These are phyloP conservation scores for Minunthozetes semirufus DNA, from an alignment of 2,888 invertebrate species.

Conservation along the genomic window DNA sequence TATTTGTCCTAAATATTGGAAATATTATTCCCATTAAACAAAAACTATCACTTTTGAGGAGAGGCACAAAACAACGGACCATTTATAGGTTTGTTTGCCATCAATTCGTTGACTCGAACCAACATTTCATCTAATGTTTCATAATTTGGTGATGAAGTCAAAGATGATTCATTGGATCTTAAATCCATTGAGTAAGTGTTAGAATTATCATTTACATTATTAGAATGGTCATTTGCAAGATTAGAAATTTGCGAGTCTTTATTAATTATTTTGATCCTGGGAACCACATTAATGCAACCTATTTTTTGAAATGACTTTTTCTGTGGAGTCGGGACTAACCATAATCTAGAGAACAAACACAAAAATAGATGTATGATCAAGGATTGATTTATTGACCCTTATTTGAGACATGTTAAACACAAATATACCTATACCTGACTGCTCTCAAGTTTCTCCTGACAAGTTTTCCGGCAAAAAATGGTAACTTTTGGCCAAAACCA, in stretches of 20 bases:
- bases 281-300: conserved; percentile 37
- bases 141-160: conserved; percentile 1
- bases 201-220: too few relatives aligned
- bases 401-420: not conserved
- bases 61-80: too few relatives aligned
- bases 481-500: conserved; percentile 22
- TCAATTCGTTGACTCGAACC: conserved; percentile 23
- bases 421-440: conserved; percentile 20
- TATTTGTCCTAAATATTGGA: conserved; percentile 33
- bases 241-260: not conserved
- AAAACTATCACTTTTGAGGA: too few relatives aligned
- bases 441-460: conserved; percentile 7
- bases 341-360: too few relatives aligned
- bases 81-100: conserved; percentile 28
- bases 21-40: too few relatives aligned
- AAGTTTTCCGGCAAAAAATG: not conserved
- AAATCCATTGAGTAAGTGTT: not conserved
- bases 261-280: conserved; percentile 16
- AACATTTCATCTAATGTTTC: conserved; percentile 33
- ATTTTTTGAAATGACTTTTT: conserved; percentile 25
- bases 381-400: too few relatives aligned
- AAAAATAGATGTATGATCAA: too few relatives aligned
- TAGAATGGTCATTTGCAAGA: too few relatives aligned
- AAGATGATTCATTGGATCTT: not conserved
- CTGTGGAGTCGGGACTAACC: not conserved